Evolutionary conservation across 1,140 invertebrate genomes (phyloP).

Genomic region (Aphaenogaster ashmeadi): DNA sequence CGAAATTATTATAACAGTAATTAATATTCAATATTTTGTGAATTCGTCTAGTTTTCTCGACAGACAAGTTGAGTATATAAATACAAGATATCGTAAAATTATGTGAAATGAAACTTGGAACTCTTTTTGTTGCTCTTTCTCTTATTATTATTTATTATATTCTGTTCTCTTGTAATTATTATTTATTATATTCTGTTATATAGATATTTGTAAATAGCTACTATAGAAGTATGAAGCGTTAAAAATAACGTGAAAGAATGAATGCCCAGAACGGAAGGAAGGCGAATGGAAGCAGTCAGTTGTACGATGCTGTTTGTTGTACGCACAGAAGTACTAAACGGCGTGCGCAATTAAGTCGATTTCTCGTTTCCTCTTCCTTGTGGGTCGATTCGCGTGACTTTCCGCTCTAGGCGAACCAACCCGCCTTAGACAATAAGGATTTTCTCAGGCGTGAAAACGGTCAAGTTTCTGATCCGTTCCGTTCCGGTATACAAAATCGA

Average conservation of each 20-base stretch:
- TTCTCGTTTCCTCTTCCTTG: slow-evolving; percentile 76
- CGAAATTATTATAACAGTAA: neutral
- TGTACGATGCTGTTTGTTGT: slow-evolving; percentile 21
- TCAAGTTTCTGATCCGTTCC: slow-evolving; percentile 60
- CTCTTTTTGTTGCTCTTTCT: neutral
- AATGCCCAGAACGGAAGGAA: neutral
- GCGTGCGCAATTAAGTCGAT: slow-evolving; percentile 70
- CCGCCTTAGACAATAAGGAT: slow-evolving; percentile 68
- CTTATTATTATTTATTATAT: neutral
- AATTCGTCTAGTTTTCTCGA: neutral
- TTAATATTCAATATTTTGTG: neutral
- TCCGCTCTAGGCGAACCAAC: slow-evolving; percentile 68
- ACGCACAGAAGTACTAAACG: slow-evolving; percentile 66
- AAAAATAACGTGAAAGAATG: neutral
- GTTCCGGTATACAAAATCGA: slow-evolving; percentile 48
- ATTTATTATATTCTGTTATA: neutral
- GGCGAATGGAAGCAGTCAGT: slow-evolving; percentile 11
- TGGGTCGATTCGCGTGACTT: slow-evolving; percentile 74
- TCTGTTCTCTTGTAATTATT: neutral
- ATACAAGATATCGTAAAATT: neutral
- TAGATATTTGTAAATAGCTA: neutral
- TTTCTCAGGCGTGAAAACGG: slow-evolving; percentile 74
- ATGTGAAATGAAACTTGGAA: neutral
- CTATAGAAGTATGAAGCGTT: neutral
- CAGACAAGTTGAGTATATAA: neutral